Percentiles rank a stretch among this genome's conserved stretches.
Conservation (phyloP, 1,140 invertebrate genomes). For the Neotoxoptera formosana region DNA sequence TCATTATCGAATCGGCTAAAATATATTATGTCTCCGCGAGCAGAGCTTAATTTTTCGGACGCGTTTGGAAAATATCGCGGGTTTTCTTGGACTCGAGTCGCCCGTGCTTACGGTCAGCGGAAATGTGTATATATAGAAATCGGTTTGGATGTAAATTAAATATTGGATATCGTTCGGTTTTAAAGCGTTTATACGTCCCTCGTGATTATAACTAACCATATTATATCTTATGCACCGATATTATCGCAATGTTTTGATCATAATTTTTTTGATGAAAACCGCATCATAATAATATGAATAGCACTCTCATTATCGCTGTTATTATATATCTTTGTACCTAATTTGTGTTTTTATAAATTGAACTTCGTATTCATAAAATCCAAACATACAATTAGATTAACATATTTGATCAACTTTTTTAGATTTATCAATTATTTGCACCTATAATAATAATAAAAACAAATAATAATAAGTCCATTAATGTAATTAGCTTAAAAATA, state of each 20-base stretch:
- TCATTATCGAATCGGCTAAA: neutral
- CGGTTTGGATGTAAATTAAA: neutral
- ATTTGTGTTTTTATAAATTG: neutral
- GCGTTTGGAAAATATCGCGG: neutral
- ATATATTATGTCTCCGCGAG: neutral
- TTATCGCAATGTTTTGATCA: neutral
- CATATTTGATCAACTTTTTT: neutral
- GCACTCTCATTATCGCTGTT: neutral
- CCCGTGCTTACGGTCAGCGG: neutral
- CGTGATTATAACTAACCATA: neutral
- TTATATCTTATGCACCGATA: neutral
- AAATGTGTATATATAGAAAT: neutral
- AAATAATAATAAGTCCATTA: neutral
- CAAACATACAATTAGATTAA: neutral
- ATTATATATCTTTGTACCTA: neutral
- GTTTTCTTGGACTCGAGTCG: neutral
- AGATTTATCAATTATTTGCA: neutral
- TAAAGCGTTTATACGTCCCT: neutral
- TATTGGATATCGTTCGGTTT: neutral
- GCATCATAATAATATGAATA: neutral
- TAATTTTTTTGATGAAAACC: neutral
- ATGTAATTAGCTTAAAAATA: neutral
- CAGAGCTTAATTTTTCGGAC: neutral
- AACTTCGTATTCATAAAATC: neutral
- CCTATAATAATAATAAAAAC: neutral